Evolutionary conservation across 1,140 invertebrate genomes (phyloP).

Genomic region (Habropoda laboriosa): DNA sequence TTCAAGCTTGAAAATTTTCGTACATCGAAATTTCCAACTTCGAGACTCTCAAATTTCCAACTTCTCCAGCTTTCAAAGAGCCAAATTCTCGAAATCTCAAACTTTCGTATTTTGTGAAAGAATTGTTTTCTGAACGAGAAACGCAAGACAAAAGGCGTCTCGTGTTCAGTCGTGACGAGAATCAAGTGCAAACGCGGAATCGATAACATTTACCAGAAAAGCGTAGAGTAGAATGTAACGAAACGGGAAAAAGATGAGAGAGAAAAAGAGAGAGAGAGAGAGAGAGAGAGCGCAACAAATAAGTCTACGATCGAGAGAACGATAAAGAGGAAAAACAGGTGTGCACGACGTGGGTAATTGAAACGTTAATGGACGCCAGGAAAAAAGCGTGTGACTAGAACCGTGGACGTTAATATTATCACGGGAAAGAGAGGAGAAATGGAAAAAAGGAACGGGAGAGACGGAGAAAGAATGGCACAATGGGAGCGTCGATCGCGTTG

Average conservation of each 20-base stretch:
- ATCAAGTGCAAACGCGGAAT: neutral
- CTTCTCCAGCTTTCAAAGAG: too few relatives aligned
- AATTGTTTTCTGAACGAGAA: too few relatives aligned
- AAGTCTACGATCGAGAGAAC: slow-evolving; percentile 29
- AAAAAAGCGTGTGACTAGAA: slow-evolving; percentile 36
- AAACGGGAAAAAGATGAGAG: neutral
- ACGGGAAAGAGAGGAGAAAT: neutral
- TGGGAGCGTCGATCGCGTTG: slow-evolving; percentile 23
- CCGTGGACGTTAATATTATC: slow-evolving; percentile 44
- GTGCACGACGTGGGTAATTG: slow-evolving; percentile 67
- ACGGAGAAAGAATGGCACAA: neutral
- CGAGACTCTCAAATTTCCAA: too few relatives aligned
- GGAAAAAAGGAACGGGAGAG: too few relatives aligned
- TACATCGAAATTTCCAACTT: too few relatives aligned
- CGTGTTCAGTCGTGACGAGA: too few relatives aligned
- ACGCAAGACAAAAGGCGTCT: too few relatives aligned
- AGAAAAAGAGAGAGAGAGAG: neutral
- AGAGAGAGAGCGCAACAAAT: neutral
- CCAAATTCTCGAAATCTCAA: too few relatives aligned
- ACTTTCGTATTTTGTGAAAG: too few relatives aligned
- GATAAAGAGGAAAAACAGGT: slow-evolving; percentile 49
- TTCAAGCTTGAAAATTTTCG: too few relatives aligned
- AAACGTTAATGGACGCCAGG: slow-evolving; percentile 66
- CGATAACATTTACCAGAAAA: neutral
- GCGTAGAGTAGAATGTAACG: neutral